Evolutionary conservation across 2,113 vertebrate species (phyloP).

Genomic region (Micronisus gabar): DNA sequence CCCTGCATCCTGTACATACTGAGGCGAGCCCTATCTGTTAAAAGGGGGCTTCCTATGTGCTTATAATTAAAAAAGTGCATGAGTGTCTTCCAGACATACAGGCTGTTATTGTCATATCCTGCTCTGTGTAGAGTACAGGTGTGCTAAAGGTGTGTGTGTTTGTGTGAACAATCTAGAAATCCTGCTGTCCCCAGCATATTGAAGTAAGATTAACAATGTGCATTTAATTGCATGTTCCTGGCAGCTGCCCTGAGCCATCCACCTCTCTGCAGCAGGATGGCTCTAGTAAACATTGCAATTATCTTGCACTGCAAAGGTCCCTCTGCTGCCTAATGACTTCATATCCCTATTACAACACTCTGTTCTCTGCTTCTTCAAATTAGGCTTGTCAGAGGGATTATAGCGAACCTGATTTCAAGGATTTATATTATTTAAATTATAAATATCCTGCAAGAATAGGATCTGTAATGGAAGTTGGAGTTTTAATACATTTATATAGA

Average conservation of each 20-base stretch:
- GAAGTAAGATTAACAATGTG: not conserved
- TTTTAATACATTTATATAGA: not conserved
- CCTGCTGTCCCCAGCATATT: not conserved
- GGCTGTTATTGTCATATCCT: not conserved
- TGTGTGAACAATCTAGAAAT: not conserved
- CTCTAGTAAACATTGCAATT: not conserved
- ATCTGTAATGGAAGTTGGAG: not conserved
- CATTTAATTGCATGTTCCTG: not conserved
- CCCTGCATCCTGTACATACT: fast-evolving
- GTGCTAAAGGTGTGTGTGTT: not conserved
- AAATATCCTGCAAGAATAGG: not conserved
- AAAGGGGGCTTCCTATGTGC: not conserved
- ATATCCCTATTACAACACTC: not conserved
- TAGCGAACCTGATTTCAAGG: not conserved
- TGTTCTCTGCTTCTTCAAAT: not conserved
- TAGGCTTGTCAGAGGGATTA: not conserved
- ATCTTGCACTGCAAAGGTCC: not conserved
- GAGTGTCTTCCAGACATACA: fast-evolving
- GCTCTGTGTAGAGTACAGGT: not conserved
- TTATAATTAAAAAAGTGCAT: fast-evolving
- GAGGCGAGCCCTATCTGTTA: fast-evolving
- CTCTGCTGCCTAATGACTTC: not conserved
- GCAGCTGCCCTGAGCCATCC: not conserved
- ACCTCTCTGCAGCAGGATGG: not conserved
- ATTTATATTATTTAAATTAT: not conserved